Evolutionary conservation across 2,888 invertebrate genomes (phyloP), one percentile per base, ranked within the genome.

Genomic region (Nomada goodeniana): DNA sequence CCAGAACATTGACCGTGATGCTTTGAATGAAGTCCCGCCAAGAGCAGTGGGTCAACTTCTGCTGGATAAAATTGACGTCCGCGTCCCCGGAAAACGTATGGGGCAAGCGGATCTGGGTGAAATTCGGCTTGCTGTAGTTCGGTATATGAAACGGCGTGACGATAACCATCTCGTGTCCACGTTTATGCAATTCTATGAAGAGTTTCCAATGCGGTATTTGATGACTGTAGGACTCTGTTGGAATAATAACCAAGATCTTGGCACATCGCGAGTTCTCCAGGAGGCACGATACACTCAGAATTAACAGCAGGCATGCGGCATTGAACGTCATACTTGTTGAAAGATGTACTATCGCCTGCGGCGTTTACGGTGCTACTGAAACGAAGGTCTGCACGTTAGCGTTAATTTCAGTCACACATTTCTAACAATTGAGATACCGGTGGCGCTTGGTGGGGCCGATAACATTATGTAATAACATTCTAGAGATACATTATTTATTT

Each of bases 141-240:
- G 94, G 93, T 1, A 94, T 87, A 0, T 95, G 94, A 88, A 94
- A 87, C 2, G 95, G 90, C 0, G 95, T 95, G 42, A 95, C 72
- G 1, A 95, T 89, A 0, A 94, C 93, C 1, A 95, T 65, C 72
- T 95, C 90, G 78, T 95, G 95, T 7, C 95, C 95, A 74, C 93
- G 91, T 65, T 91, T 87, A 0, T 93, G 93, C 57, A 95, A 87
- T 55, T 94, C 94, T 20, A 91, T 89, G 88, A 94, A 94, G 20
- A 95, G 87, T 7, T 93, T 92, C 47, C 93, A 92, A 90, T 92
- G 95, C 1, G 94, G 93, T 0, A 94, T 89, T 89, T 95, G 95
- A 80, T 95, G 95, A 83, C 95, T 95, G 77, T 93, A 93, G 2
- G 94, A 94, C 2, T 95, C 94, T 4, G 93, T 91, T 20, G 94